Evolutionary conservation across 1,140 invertebrate genomes (phyloP), one percentile per base, ranked within the genome.

Genomic region (Macrobrachium nipponense): DNA sequence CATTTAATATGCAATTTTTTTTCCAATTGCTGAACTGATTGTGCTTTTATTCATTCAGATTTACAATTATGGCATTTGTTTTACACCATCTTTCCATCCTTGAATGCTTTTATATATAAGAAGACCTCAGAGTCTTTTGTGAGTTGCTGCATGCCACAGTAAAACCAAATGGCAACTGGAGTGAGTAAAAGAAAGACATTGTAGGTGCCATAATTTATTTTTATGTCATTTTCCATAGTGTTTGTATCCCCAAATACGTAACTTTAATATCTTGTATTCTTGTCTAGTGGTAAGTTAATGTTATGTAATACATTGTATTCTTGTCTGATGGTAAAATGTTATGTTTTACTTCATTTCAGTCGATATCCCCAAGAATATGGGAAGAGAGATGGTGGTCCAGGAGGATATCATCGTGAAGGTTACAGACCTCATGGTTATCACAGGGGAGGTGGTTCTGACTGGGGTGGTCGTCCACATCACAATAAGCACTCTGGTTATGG

Each of bases 391-490:
- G 76, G 87, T 15, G 77, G 79, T 14, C 80, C 72, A 43, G 61
- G 80, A 10, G 43, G 62, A 20, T 88, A 88, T 23, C 82, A 83
- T 23, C 80, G 81, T 72, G 86, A 87, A 51, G 81, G 86, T 18
- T 87, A 79, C 66, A 87, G 80, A 62, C 75, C 77, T 20, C 86
- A 88, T 81, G 87, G 87, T 0, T 88, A 88, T 60, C 85, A 87
- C 66, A 83, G 87, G 59, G 77, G 76, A 73, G 80, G 81, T 18
- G 87, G 66, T 51, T 44, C 27, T 36, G 81, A 80, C 14, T 80
- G 87, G 77, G 81, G 86, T 58, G 36, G 23, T 58, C 76, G 87
- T 10, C 82, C 20, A 4, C 82, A 84, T 43, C 82, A 88, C 20
- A 66, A 70, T 15, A 88, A 88, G 72, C 82, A 88, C 43, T 68